Percentiles rank a stretch among this genome's conserved stretches.
These are phyloP conservation scores for Hiodon tergisus DNA, from an alignment of 2,113 vertebrate species.

Conservation along the genomic window DNA sequence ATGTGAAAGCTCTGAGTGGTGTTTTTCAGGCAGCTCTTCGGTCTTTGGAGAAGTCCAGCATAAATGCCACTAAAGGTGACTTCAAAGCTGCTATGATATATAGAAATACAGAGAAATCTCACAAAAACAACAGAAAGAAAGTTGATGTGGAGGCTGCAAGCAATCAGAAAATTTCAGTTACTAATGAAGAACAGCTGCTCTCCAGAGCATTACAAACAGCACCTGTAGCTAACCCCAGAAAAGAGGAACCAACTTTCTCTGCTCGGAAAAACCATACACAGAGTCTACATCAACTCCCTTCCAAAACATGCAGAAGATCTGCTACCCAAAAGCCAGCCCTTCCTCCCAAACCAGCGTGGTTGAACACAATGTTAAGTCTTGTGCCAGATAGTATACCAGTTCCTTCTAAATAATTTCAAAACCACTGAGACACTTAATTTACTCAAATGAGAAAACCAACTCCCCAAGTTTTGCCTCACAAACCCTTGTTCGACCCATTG, in stretches of 20 bases:
- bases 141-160: conserved; percentile 36
- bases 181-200: conserved; percentile 42
- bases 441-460: conserved; percentile 15
- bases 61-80: conserved; percentile 79
- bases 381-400: conserved; percentile 42
- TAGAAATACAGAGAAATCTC: conserved; percentile 64
- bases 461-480: no score
- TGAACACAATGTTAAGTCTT: conserved; percentile 31
- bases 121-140: conserved; percentile 51
- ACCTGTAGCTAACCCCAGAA: conserved; percentile 11
- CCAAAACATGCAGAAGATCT: conserved; percentile 46
- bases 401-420: conserved; percentile 57
- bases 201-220: conserved; percentile 25
- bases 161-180: conserved; percentile 43
- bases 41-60: conserved; percentile 73
- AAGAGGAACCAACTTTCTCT: conserved; percentile 19
- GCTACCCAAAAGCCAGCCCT: conserved; percentile 52
- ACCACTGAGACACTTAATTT: conserved; percentile 29
- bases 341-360: conserved; percentile 59
- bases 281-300: conserved; percentile 25
- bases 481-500: no score
- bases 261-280: conserved; percentile 18
- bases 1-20: conserved; percentile 61
- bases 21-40: conserved; percentile 72
- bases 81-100: conserved; percentile 81